Evolutionary conservation across 2,888 invertebrate species (phyloP).

Genomic region (Acanthosepion esculentum): DNA sequence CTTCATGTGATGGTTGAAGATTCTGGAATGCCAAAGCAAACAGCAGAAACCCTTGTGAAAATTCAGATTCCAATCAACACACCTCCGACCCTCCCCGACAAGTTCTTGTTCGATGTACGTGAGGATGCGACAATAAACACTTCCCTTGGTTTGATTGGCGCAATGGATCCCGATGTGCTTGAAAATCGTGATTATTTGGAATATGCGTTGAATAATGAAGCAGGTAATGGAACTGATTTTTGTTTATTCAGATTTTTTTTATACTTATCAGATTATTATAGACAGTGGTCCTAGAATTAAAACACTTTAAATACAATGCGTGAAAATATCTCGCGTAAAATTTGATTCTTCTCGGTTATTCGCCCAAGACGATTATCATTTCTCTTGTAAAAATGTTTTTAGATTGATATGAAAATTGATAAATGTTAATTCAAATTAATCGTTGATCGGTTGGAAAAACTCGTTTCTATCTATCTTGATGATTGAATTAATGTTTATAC

Average conservation of each 20-base stretch:
- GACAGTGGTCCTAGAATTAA: too few species aligned
- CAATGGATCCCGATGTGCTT: constrained; percentile 45
- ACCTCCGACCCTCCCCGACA: constrained; percentile 38
- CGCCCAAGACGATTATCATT: too few species aligned
- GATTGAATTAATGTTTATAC: too few species aligned
- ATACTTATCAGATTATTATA: too few species aligned
- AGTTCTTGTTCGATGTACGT: constrained; percentile 46
- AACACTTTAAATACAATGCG: too few species aligned
- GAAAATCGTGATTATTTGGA: neutral
- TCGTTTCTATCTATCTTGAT: too few species aligned
- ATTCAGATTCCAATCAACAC: constrained; percentile 50
- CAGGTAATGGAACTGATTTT: neutral
- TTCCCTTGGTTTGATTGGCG: constrained; percentile 41
- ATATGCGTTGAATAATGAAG: neutral
- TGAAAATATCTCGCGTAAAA: too few species aligned
- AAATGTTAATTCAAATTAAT: too few species aligned
- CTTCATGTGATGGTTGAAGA: constrained; percentile 49
- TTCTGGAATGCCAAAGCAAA: constrained; percentile 49
- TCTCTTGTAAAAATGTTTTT: too few species aligned
- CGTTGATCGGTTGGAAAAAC: too few species aligned
- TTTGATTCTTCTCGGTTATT: too few species aligned
- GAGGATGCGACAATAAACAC: constrained; percentile 47
- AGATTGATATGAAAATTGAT: too few species aligned
- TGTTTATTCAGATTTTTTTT: neutral
- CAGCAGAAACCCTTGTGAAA: constrained; percentile 41